These are phyloP conservation scores for Bufo gargarizans DNA, from an alignment of 2,113 vertebrate species.

Conservation along the genomic window DNA sequence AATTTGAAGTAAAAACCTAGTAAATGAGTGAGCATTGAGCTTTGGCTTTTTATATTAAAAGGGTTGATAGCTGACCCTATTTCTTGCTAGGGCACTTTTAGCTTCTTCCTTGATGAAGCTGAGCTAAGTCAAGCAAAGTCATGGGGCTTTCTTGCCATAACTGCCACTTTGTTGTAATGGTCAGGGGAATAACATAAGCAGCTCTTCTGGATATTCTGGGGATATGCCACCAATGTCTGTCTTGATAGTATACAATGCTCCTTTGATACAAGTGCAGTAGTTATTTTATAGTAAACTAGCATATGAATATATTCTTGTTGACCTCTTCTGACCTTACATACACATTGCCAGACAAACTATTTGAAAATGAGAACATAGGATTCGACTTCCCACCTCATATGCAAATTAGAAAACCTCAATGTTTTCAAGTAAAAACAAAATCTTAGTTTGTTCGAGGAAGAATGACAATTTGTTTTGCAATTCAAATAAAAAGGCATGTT, in stretches of 20 bases:
- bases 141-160: neutral
- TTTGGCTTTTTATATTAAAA: too few relatives aligned
- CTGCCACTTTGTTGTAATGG: neutral
- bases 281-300: neutral
- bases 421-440: slow-evolving; percentile 9
- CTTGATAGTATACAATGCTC: neutral
- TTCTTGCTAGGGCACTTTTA: too few relatives aligned
- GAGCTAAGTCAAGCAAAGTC: neutral
- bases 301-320: neutral
- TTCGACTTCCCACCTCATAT: slow-evolving; percentile 13
- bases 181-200: too few relatives aligned
- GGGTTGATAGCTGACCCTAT: too few relatives aligned
- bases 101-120: too few relatives aligned
- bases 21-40: too few relatives aligned
- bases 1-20: too few relatives aligned
- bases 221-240: neutral
- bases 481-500: slow-evolving; percentile 37
- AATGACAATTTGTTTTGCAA: slow-evolving; percentile 42
- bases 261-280: neutral
- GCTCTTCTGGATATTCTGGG: too few relatives aligned
- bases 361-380: neutral
- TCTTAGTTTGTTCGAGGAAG: slow-evolving; percentile 8
- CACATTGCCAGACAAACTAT: neutral
- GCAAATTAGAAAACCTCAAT: slow-evolving; percentile 3
- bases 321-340: slow-evolving; percentile 15